phyloP scores from a whole-genome alignment of 2,888 invertebrate genomes.

The Petrolisthes cinctipes region DNA sequence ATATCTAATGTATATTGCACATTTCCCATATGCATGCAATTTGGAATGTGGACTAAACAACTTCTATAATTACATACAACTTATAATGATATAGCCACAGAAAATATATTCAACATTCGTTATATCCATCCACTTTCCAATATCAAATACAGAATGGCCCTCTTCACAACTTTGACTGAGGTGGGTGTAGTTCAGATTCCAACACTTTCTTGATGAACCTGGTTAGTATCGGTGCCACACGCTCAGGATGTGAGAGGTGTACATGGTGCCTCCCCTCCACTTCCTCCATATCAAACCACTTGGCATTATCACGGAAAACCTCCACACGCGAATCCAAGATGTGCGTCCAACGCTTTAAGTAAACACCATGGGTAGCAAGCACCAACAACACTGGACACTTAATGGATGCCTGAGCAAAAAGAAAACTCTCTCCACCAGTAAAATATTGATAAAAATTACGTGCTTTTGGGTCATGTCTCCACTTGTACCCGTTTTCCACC shows the following conservation, averaged over 20 bases:
- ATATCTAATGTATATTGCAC: no score
- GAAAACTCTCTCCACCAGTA: neutral
- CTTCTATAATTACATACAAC: no score
- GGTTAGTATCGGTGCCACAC: slow-evolving; percentile 32
- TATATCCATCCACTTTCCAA: no score
- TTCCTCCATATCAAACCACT: slow-evolving; percentile 19
- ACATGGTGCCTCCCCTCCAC: slow-evolving; percentile 54
- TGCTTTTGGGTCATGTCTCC: slow-evolving; percentile 47
- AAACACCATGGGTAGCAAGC: slow-evolving; percentile 26
- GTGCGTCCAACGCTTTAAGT: neutral
- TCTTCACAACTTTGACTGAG: no score
- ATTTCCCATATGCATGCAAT: no score
- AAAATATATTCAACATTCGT: no score
- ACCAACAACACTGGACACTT: slow-evolving; percentile 39
- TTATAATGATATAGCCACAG: no score
- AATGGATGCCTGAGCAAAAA: slow-evolving; percentile 19
- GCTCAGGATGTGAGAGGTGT: slow-evolving; percentile 46
- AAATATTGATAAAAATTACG: neutral
- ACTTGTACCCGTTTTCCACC: slow-evolving; percentile 34
- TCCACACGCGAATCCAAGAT: neutral
- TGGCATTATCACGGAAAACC: slow-evolving; percentile 20
- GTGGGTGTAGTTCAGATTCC: no score
- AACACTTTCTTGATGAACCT: neutral
- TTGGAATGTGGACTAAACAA: no score
- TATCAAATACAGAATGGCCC: no score